Percentiles rank a stretch among this genome's conserved stretches.
Evolutionary conservation across 2,888 invertebrate genomes (phyloP).

Genomic region (Rhorus exstirpatorius): DNA sequence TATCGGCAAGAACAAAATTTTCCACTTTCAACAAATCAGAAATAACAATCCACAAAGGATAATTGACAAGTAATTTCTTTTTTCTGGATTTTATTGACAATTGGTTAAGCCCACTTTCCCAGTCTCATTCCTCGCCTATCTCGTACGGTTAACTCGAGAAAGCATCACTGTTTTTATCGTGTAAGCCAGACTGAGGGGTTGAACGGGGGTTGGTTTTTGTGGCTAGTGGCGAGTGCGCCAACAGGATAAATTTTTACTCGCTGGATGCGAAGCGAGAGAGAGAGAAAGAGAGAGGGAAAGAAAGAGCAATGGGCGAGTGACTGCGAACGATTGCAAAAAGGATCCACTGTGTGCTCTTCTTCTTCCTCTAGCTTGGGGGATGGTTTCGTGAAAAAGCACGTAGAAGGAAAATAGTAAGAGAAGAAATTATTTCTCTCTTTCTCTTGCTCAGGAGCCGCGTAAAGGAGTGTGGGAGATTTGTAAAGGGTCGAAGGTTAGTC

Average conservation of each 20-base stretch:
- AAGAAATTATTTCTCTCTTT: conserved; percentile 6
- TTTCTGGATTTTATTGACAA: too few relatives aligned
- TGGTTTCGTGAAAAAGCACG: conserved; percentile 14
- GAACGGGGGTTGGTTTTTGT: conserved; percentile 22
- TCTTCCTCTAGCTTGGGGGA: background rate
- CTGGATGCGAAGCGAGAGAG: conserved; percentile 43
- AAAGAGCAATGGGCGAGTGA: conserved; percentile 70
- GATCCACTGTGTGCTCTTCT: conserved; percentile 17
- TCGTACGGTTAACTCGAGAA: too few relatives aligned
- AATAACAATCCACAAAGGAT: too few relatives aligned
- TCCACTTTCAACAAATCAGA: too few relatives aligned
- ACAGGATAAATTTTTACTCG: conserved; percentile 69
- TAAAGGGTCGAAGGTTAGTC: conserved; percentile 64
- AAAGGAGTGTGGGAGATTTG: conserved; percentile 44
- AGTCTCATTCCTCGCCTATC: too few relatives aligned
- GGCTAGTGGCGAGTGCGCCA: conserved; percentile 28
- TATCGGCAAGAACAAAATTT: too few relatives aligned
- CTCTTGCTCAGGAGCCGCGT: background rate
- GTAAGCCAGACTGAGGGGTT: background rate
- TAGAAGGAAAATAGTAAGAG: conserved; percentile 13
- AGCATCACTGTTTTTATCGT: too few relatives aligned
- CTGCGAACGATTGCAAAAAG: conserved; percentile 67
- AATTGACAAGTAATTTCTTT: too few relatives aligned
- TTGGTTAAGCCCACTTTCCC: too few relatives aligned
- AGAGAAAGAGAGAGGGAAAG: conserved; percentile 66